A percentile compares a stretch with the other conserved stretches of the same genome.
phyloP scores from a whole-genome alignment of 2,113 vertebrate species.

The Chaenocephalus aceratus region DNA sequence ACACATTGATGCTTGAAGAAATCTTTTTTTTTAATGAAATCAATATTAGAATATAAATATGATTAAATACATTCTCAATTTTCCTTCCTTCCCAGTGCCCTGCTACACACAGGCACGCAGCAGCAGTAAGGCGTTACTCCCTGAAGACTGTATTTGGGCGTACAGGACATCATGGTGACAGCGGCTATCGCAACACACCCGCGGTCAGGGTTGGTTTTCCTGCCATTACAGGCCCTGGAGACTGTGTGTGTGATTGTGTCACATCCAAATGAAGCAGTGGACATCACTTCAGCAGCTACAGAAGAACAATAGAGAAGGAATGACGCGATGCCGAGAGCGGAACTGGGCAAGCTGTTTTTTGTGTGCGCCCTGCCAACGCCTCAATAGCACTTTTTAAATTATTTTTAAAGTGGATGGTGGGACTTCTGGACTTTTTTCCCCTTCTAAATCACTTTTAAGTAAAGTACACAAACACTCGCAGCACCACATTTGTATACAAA shows the following conservation, averaged over 20 bases:
- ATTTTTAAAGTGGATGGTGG: slow-evolving; percentile 19
- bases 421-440: neutral
- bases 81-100: neutral
- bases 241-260: slow-evolving; percentile 50
- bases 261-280: slow-evolving; percentile 69
- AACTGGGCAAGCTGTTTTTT: slow-evolving; percentile 72
- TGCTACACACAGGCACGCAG: neutral
- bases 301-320: slow-evolving; percentile 77
- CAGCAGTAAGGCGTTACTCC: slow-evolving; percentile 15
- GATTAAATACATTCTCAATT: neutral
- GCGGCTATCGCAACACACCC: slow-evolving; percentile 30
- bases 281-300: slow-evolving; percentile 73
- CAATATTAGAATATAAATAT: neutral
- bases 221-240: slow-evolving; percentile 42
- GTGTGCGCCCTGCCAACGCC: slow-evolving; percentile 47
- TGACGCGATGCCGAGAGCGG: slow-evolving; percentile 72
- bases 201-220: slow-evolving; percentile 54
- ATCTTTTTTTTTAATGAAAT: no score
- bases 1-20: neutral
- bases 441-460: neutral
- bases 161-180: slow-evolving; percentile 49
- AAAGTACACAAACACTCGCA: neutral
- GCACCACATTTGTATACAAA: neutral
- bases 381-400: slow-evolving; percentile 25
- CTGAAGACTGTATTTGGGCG: slow-evolving; percentile 39